These are phyloP conservation scores for Zoanthus solanderi DNA, from an alignment of 92 coral and sea anemone species.

Conservation along the genomic window DNA sequence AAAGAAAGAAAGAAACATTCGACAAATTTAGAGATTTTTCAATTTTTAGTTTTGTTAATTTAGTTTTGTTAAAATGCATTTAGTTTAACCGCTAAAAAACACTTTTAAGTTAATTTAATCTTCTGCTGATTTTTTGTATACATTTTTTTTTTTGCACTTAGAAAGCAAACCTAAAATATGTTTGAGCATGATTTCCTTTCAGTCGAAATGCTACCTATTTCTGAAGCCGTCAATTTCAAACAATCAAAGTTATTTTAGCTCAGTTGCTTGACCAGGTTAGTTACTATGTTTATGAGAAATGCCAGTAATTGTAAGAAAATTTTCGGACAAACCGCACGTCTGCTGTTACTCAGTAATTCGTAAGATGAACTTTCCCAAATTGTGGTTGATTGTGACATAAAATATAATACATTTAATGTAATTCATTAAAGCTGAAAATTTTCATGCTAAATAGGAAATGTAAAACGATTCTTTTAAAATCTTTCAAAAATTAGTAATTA, in stretches of 20 bases:
- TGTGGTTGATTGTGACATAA: too few species aligned
- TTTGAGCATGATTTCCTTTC: background rate
- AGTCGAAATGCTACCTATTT: too few species aligned
- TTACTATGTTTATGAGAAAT: background rate
- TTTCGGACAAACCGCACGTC: too few species aligned
- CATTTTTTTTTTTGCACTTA: background rate
- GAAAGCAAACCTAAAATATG: background rate
- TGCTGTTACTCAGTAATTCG: too few species aligned
- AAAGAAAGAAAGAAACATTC: background rate
- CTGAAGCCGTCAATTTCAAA: background rate
- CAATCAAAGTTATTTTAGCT: background rate
- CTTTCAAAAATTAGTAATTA: too few species aligned
- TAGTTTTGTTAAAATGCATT: background rate
- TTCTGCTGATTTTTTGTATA: background rate
- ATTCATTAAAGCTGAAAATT: too few species aligned
- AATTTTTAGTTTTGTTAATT: background rate
- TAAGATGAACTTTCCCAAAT: too few species aligned
- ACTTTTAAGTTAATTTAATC: background rate
- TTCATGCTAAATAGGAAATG: too few species aligned
- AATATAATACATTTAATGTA: too few species aligned
- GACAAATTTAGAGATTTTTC: background rate
- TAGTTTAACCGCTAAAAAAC: background rate
- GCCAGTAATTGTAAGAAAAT: background rate
- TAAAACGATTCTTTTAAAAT: too few species aligned
- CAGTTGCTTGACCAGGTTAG: background rate